phyloP scores from a whole-genome alignment of 2,113 vertebrate species.

The Amphilophus citrinellus region DNA sequence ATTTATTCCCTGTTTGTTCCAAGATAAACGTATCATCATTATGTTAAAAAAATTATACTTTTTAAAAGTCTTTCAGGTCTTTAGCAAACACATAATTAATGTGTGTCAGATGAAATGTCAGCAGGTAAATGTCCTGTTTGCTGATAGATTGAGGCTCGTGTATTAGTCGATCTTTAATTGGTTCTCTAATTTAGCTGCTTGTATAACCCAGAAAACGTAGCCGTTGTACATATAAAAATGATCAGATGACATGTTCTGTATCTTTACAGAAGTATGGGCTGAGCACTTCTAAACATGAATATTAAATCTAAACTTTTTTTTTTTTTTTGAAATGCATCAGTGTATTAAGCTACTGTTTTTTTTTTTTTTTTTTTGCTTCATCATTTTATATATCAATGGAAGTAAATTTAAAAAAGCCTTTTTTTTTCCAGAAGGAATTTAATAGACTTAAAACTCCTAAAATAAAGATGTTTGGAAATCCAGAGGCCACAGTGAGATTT shows the following conservation, averaged over 20 bases:
- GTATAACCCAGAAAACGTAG: not conserved
- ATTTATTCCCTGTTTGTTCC: not conserved
- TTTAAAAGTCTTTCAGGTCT: not conserved
- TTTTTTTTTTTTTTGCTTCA: not conserved
- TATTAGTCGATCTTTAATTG: not conserved
- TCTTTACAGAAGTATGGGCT: not conserved
- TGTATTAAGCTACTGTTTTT: not conserved
- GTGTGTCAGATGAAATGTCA: too few species aligned
- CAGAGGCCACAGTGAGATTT: not conserved
- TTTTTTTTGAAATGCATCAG: not conserved
- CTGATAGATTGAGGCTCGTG: not conserved
- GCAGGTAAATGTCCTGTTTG: not conserved
- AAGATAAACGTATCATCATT: not conserved
- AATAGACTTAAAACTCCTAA: not conserved
- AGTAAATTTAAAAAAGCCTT: not conserved
- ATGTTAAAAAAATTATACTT: not conserved
- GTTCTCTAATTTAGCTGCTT: not conserved
- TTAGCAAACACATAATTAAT: not conserved
- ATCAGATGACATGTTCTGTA: not conserved
- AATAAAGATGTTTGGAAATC: not conserved
- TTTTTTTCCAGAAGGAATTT: not conserved
- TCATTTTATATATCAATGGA: not conserved
- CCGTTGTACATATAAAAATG: not conserved
- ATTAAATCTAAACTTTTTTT: not conserved
- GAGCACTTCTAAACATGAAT: not conserved